phyloP scores from a whole-genome alignment of 2,113 vertebrate species.

The Catharus bicknelli region DNA sequence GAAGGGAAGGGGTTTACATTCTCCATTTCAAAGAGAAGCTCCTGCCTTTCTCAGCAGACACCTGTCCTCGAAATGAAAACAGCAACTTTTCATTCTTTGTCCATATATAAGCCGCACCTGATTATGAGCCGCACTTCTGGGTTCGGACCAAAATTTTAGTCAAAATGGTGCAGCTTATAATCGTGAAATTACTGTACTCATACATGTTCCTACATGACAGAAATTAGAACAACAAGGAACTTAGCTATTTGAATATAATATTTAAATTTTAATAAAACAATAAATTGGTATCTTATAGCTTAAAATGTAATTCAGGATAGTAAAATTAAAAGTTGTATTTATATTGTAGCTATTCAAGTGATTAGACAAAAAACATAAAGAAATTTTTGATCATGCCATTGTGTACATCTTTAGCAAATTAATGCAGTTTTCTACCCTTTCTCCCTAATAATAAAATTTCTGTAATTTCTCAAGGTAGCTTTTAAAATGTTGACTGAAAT shows the following conservation, averaged over 20 bases:
- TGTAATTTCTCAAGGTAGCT: background rate
- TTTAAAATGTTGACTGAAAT: background rate
- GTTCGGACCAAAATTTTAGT: too few relatives aligned
- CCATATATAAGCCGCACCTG: too few relatives aligned
- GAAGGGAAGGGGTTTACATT: too few relatives aligned
- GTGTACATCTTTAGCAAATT: background rate
- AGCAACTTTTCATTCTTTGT: too few relatives aligned
- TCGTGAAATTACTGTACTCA: too few relatives aligned
- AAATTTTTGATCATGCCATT: background rate
- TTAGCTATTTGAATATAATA: background rate
- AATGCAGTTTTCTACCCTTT: background rate
- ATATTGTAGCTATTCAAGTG: background rate
- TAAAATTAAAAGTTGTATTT: background rate
- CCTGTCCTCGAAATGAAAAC: too few relatives aligned
- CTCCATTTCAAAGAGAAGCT: too few relatives aligned
- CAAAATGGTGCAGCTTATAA: too few relatives aligned
- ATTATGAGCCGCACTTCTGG: too few relatives aligned
- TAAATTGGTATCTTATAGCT: background rate
- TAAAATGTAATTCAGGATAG: background rate
- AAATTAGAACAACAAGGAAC: background rate
- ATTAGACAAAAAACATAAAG: background rate
- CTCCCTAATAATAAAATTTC: background rate
- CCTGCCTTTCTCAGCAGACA: too few relatives aligned
- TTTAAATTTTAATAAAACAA: background rate
- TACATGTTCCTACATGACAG: background rate